Evolutionary conservation across 2,888 invertebrate species (phyloP).

Genomic region (Melanophora roralis): DNA sequence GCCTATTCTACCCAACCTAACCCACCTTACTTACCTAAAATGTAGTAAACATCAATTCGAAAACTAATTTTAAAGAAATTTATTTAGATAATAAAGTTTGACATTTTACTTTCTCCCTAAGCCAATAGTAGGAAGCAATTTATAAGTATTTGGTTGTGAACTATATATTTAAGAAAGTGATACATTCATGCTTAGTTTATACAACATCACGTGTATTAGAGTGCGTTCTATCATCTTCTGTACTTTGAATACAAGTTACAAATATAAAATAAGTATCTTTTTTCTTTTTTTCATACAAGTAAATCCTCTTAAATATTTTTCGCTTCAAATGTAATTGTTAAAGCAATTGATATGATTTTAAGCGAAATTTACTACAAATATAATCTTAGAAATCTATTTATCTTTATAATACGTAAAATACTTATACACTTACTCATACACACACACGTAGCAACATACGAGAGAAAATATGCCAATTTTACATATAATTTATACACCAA

Average conservation of each 20-base stretch:
- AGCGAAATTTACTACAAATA: slow-evolving; percentile 55
- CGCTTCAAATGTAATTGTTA: slow-evolving; percentile 48
- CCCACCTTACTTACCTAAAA: no score
- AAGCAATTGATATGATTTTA: slow-evolving; percentile 58
- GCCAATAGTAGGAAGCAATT: background rate
- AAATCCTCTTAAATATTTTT: slow-evolving; percentile 47
- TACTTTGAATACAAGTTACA: slow-evolving; percentile 29
- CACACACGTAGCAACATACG: no score
- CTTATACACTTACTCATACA: background rate
- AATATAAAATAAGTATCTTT: background rate
- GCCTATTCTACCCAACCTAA: no score
- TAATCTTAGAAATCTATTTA: slow-evolving; percentile 56
- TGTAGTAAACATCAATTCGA: no score
- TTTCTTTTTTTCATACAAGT: background rate
- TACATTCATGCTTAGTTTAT: no score
- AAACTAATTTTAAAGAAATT: no score
- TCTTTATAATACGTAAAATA: slow-evolving; percentile 29
- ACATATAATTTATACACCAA: background rate
- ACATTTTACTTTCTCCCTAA: background rate
- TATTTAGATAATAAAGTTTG: no score
- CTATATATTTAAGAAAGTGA: background rate
- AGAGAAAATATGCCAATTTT: slow-evolving; percentile 6
- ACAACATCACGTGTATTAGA: no score
- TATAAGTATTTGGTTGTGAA: background rate
- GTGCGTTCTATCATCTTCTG: slow-evolving; percentile 24